Evolutionary conservation across 2,797 vertebrate species (phyloP).

Genomic region (Gouania willdenowi): DNA sequence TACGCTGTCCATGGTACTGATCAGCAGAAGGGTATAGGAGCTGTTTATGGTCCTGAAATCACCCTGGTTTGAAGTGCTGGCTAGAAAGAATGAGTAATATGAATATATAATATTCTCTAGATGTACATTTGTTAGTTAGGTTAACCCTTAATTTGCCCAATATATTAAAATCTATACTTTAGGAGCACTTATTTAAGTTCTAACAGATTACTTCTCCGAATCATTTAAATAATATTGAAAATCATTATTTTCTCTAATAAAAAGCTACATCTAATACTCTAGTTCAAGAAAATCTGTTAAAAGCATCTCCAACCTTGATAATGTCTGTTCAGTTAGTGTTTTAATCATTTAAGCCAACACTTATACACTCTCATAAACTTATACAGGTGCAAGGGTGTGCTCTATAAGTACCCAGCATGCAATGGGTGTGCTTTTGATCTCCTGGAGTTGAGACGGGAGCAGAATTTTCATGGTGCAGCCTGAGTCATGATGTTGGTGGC

Average conservation of each 20-base stretch:
- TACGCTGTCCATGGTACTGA: conserved; percentile 60
- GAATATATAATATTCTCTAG: no score
- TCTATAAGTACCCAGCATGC: conserved; percentile 3
- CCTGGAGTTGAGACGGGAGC: conserved; percentile 33
- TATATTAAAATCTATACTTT: no score
- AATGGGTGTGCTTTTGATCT: conserved; percentile 10
- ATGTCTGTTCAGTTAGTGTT: no score
- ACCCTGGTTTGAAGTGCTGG: background rate
- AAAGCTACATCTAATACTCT: background rate
- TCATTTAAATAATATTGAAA: no score
- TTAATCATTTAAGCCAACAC: no score
- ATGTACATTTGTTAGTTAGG: no score
- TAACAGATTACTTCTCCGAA: no score
- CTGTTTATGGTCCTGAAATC: conserved; percentile 58
- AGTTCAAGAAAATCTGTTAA: background rate
- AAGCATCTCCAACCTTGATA: background rate
- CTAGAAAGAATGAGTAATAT: no score
- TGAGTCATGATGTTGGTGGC: conserved; percentile 69
- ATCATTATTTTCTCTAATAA: background rate
- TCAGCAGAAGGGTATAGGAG: conserved; percentile 23
- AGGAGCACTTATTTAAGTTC: no score
- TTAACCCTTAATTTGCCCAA: no score
- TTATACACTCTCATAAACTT: no score
- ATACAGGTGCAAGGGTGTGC: conserved; percentile 8
- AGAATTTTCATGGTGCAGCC: conserved; percentile 44